These are phyloP conservation scores for Pipistrellus nathusii DNA, from an alignment of 2,797 vertebrate genomes.

Conservation along the genomic window DNA sequence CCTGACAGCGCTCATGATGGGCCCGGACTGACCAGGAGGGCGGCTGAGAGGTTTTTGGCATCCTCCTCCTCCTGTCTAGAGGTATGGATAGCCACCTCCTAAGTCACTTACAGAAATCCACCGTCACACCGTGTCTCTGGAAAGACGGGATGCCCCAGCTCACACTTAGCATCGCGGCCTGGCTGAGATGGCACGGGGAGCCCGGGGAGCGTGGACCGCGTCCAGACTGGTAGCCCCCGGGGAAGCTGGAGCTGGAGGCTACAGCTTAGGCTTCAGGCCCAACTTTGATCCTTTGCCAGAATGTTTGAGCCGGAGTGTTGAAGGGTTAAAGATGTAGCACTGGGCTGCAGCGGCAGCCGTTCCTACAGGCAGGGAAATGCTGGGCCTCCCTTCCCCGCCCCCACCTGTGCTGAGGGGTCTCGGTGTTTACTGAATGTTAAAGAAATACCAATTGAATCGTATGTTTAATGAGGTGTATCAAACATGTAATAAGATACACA, in stretches of 20 bases:
- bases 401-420: slow-evolving; percentile 65
- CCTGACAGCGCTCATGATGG: neutral
- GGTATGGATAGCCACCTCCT: neutral
- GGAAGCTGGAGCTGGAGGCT: slow-evolving; percentile 17
- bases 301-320: slow-evolving; percentile 37
- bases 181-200: neutral
- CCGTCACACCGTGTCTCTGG: neutral
- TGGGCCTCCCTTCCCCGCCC: neutral
- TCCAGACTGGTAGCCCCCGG: neutral
- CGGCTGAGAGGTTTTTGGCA: neutral
- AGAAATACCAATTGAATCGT: slow-evolving; percentile 86
- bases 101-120: neutral
- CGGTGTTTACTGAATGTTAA: slow-evolving; percentile 83
- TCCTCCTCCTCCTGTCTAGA: slow-evolving; percentile 55
- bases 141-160: neutral
- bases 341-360: neutral
- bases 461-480: slow-evolving; percentile 85
- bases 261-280: neutral
- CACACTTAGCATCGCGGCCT: neutral
- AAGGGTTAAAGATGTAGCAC: slow-evolving; percentile 76
- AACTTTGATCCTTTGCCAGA: slow-evolving; percentile 61
- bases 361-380: slow-evolving; percentile 29
- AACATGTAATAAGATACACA: slow-evolving; percentile 88
- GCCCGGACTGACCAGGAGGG: slow-evolving; percentile 36
- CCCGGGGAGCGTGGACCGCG: neutral